Conservation (phyloP, 2,113 vertebrate species). For the Okapia johnstoni region DNA sequence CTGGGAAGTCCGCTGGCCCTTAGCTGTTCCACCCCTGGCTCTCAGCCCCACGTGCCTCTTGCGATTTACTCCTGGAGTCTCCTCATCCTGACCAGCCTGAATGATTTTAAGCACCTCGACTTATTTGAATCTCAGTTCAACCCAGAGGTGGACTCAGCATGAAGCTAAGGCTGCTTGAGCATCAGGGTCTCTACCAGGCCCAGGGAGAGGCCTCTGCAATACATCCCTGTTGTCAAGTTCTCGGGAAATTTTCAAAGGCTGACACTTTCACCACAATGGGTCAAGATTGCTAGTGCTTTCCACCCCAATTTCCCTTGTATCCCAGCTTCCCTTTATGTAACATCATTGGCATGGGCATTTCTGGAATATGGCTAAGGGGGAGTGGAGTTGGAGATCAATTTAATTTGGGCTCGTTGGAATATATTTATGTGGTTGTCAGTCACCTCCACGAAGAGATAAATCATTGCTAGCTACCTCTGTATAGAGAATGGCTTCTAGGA, state of each 20-base stretch:
- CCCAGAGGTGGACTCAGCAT: not conserved
- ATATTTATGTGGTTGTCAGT: not conserved
- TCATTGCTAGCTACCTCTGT: not conserved
- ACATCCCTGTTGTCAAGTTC: not conserved
- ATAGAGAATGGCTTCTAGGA: not conserved
- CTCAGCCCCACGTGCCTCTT: not conserved
- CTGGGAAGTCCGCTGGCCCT: not conserved
- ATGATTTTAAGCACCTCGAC: not conserved
- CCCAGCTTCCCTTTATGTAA: not conserved
- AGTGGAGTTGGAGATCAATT: not conserved
- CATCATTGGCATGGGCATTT: not conserved
- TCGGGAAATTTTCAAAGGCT: not conserved
- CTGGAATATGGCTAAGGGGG: not conserved
- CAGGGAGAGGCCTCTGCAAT: not conserved
- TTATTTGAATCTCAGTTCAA: not conserved
- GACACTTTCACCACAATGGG: not conserved
- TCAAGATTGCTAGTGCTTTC: not conserved
- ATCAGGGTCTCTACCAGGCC: not conserved
- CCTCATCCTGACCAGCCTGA: not conserved
- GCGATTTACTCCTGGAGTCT: not conserved
- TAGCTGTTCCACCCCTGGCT: not conserved
- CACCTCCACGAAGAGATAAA: not conserved
- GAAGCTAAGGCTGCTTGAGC: not conserved
- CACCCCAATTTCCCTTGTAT: not conserved
- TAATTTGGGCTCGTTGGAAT: not conserved